Evolutionary conservation across 2,113 vertebrate genomes (phyloP).

Genomic region (Hiodon alosoides): DNA sequence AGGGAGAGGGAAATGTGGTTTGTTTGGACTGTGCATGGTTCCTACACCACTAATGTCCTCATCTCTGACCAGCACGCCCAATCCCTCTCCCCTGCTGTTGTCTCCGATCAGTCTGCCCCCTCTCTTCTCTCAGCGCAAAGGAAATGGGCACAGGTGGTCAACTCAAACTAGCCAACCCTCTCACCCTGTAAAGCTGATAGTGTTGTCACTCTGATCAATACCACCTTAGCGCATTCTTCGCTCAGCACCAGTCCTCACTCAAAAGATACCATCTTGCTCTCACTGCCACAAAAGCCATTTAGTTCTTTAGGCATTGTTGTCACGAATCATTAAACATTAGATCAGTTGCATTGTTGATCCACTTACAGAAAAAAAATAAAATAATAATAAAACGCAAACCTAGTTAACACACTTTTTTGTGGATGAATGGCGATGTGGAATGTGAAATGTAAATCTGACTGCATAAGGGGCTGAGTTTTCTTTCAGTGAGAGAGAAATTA

Average conservation of each 20-base stretch:
- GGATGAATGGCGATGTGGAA: too few species aligned
- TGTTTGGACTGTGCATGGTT: too few species aligned
- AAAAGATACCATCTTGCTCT: constrained; percentile 30
- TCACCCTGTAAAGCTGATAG: constrained; percentile 39
- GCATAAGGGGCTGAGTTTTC: background rate
- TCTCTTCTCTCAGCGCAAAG: background rate
- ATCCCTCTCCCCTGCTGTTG: background rate
- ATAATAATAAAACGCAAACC: background rate
- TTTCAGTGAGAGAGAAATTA: background rate
- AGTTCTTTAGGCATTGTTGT: constrained; percentile 17
- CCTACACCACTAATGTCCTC: background rate
- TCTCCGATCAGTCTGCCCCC: background rate
- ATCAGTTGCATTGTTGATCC: constrained; percentile 16
- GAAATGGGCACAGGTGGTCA: constrained; percentile 15
- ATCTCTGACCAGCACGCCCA: background rate
- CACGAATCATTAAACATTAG: constrained; percentile 34
- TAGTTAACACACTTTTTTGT: too few species aligned
- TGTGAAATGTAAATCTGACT: background rate
- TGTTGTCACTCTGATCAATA: constrained; percentile 46
- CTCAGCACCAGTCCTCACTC: constrained; percentile 24
- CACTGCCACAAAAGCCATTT: constrained; percentile 34
- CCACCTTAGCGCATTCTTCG: constrained; percentile 38
- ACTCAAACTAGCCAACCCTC: constrained; percentile 31
- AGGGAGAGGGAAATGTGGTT: too few species aligned
- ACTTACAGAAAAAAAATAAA: constrained; percentile 7